Evolutionary conservation across 2,113 vertebrate genomes (phyloP), one percentile per base, ranked within the genome.

Genomic region (Gobiocypris rarus): DNA sequence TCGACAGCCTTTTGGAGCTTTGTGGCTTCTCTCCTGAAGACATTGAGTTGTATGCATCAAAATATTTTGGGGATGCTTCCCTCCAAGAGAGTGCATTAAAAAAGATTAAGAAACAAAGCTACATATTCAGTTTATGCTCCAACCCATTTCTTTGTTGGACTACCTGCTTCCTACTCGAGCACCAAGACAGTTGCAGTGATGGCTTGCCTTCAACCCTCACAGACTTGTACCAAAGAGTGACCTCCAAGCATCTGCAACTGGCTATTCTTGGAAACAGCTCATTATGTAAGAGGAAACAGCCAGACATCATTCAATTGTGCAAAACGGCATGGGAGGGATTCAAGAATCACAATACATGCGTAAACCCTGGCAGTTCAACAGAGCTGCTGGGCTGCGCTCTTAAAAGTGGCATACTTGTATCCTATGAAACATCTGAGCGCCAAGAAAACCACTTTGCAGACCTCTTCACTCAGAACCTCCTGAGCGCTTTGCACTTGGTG

Each of bases 131-230:
- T 67, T 93, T 96, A 6, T 95, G 96, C 89, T 95, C 95, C 87
- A 96, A 92, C 71, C 97, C 97, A 0, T 87, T 92, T 0, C 87
- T 98, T 26, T 99, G 97, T 86, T 92, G 52, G 43, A 89, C 95
- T 22, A 89, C 95, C 38, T 97, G 96, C 88, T 93, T 86, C 67
- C 91, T 96, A 65, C 90, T 93, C 0, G 93, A 96, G 3, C 67
- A 91, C 0, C 88, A 90, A 54, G 91, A 89, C 81, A 52, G 0
- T 9, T 83, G 50, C 0, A 76, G n/a, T 52, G 75, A 89, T 8
- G 65, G 31, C 41, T 89, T 97, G 65, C 96, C 97, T 2, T 91
- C 91, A 56, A 97, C 96, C 0, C 94, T 99, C 59, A 97, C 97
- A 0, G 88, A 89, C 2, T 91, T 97, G 78, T 95, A 94, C 22